Conservation (phyloP, 2,888 invertebrate species). For the Drosophila basisetae region DNA sequence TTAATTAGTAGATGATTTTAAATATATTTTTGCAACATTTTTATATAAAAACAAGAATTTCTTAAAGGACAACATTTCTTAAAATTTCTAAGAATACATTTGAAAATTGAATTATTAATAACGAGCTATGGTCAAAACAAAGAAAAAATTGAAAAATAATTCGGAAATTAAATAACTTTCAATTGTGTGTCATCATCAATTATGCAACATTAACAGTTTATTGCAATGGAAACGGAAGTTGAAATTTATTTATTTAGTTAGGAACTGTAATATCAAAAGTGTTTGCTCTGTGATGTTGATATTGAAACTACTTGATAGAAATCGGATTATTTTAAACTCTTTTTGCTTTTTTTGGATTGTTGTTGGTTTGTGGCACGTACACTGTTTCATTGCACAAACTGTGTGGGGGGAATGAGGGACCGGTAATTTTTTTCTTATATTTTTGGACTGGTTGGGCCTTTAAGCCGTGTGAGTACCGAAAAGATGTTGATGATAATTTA, state of each 20-base stretch:
- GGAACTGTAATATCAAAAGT: conserved; percentile 5
- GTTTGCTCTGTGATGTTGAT: neutral
- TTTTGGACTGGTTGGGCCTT: conserved; percentile 14
- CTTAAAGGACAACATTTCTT: neutral
- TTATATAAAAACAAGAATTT: neutral
- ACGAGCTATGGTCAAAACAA: neutral
- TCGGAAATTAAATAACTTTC: neutral
- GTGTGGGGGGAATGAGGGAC: neutral
- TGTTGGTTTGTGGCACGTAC: conserved; percentile 31
- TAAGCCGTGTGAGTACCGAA: conserved; percentile 14
- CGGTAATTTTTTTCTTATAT: neutral
- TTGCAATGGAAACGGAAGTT: neutral
- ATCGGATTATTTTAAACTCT: conserved; percentile 7
- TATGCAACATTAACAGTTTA: conserved; percentile 12
- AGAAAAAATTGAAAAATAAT: neutral
- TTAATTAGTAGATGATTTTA: neutral
- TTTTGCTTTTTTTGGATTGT: neutral
- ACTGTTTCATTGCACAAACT: conserved; percentile 30
- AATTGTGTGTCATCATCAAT: neutral
- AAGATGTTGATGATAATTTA: conserved; percentile 69
- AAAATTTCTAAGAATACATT: neutral
- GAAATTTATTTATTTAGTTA: neutral
- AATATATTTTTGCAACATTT: neutral
- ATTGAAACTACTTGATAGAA: conserved; percentile 16
- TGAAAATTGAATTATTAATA: neutral